Conservation (phyloP, 2,113 vertebrate species). For the Aplodontia rufa region DNA sequence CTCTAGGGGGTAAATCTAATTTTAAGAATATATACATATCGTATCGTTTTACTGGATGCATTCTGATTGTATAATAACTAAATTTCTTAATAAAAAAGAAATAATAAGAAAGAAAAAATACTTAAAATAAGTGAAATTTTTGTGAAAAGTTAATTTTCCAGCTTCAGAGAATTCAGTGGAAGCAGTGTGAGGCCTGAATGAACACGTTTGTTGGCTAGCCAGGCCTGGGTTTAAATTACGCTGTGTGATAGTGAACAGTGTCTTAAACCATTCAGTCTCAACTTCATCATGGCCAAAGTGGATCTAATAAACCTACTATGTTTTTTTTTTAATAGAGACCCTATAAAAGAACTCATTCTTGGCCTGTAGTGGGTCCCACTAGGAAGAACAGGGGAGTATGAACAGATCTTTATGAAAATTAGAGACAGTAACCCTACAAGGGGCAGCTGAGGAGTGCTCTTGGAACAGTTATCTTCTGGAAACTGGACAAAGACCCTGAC, state of each 20-base stretch:
- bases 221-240: not conserved
- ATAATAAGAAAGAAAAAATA: too few species aligned
- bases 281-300: not conserved
- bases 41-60: too few species aligned
- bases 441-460: not conserved
- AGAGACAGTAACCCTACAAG: not conserved
- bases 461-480: not conserved
- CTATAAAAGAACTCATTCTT: not conserved
- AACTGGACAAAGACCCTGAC: not conserved
- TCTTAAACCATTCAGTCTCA: not conserved
- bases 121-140: not conserved
- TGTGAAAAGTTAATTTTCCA: conserved; percentile 1
- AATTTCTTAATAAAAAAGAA: too few species aligned
- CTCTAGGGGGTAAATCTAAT: too few species aligned
- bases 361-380: not conserved
- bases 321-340: not conserved
- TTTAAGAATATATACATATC: too few species aligned
- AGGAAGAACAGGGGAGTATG: not conserved
- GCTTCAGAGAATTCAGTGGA: not conserved
- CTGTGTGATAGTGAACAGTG: not conserved
- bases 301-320: not conserved
- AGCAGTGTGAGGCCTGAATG: not conserved
- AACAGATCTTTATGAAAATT: not conserved
- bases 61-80: too few species aligned
- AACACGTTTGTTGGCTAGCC: not conserved